These are phyloP conservation scores for Sicus ferrugineus DNA, from an alignment of 2,888 invertebrate species.

Conservation along the genomic window DNA sequence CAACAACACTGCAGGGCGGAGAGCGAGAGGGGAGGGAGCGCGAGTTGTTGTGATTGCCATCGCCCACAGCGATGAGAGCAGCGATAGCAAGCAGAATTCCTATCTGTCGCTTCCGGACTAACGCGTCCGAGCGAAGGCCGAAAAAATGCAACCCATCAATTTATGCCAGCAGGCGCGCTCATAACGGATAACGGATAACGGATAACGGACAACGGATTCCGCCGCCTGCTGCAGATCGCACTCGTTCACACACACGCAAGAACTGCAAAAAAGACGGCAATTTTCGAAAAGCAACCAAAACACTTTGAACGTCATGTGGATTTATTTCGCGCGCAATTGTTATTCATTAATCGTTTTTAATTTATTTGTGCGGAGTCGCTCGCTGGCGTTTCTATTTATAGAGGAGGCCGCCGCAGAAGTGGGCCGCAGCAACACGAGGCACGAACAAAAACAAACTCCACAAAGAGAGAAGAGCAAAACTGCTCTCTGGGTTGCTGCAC, in stretches of 20 bases:
- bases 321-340: background rate
- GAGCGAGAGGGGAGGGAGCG: background rate
- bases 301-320: background rate
- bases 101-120: background rate
- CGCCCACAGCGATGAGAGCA: background rate
- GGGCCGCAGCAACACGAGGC: too few relatives aligned
- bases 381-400: background rate
- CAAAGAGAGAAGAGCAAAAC: too few relatives aligned
- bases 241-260: background rate
- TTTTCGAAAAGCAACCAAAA: background rate
- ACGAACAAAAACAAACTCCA: too few relatives aligned
- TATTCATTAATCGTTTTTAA: constrained; percentile 3
- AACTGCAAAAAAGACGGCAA: background rate
- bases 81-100: background rate
- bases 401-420: background rate
- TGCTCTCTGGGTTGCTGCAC: too few relatives aligned
- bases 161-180: background rate
- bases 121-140: background rate
- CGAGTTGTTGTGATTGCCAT: background rate
- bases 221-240: background rate
- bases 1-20: background rate
- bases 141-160: background rate
- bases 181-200: background rate
- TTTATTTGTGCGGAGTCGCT: background rate
- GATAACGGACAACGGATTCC: background rate